A percentile compares a stretch with the other conserved stretches of the same genome.
Conservation (phyloP, 2,113 vertebrate genomes). For the Arothron firmamentum region DNA sequence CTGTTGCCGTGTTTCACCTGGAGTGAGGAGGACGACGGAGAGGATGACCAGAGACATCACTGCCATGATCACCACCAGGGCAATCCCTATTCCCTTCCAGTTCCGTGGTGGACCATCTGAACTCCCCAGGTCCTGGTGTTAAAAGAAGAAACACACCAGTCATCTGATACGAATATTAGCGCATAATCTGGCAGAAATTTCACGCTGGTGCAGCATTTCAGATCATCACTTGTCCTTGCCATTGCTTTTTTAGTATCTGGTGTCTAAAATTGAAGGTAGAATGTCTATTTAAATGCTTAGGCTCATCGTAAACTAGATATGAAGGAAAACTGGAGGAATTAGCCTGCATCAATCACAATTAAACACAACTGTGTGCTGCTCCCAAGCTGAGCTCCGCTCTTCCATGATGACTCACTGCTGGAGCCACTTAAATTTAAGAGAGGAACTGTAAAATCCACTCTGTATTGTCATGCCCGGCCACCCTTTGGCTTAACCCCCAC, state of each 20-base stretch:
- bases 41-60: conserved; percentile 79
- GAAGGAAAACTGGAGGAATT: conserved; percentile 31
- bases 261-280: not conserved
- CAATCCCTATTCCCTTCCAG: conserved; percentile 82
- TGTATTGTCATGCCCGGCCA: conserved; percentile 32
- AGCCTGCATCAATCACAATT: conserved; percentile 53
- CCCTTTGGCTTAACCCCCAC: conserved; percentile 19
- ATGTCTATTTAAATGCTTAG: not conserved
- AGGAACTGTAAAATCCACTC: conserved; percentile 47
- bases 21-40: conserved; percentile 76
- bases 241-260: not conserved
- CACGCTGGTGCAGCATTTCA: not conserved
- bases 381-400: conserved; percentile 24
- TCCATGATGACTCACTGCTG: conserved; percentile 32
- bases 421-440: conserved; percentile 40
- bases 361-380: conserved; percentile 41
- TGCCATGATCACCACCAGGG: conserved; percentile 77
- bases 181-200: conserved; percentile 46
- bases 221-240: too few relatives aligned
- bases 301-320: conserved; percentile 6
- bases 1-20: conserved; percentile 62
- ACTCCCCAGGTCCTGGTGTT: conserved; percentile 71
- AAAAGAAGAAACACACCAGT: conserved; percentile 31
- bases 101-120: conserved; percentile 75
- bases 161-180: conserved; percentile 59